Evolutionary conservation across 2,113 vertebrate genomes (phyloP), one percentile per base, ranked within the genome.

Genomic region (Limanda limanda): DNA sequence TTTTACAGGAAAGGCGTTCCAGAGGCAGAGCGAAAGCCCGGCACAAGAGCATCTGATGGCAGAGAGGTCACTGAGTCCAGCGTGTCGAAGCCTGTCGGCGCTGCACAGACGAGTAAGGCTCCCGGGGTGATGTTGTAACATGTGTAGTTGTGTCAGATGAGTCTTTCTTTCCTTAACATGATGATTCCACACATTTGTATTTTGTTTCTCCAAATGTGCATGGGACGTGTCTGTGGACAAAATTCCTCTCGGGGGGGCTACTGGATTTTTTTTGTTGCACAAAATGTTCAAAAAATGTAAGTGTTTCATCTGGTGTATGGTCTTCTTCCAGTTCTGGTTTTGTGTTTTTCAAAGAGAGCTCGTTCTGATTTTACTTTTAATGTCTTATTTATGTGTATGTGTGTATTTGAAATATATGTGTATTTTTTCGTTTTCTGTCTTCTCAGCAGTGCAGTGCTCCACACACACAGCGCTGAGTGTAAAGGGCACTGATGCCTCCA

Each of bases 1-100:
- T 68, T 63, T 78, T 71, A 11, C 83, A 93, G 92, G 55, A 60
- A 81, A 40, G 54, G 25, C 54, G 35, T 47, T 74, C 57, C 47
- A 52, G 68, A 81, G 48, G 65, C 0, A 0, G 75, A 60, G 52
- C 18, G 0, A 13, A 68, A 87, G 8, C 21, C 58, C 8, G 20
- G 10, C 9, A 35, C 57, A 8, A 59, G 11, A 45, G 24, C 55
- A 15, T 54, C 56, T 18, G 79, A 83, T 3, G 45, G 23, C 47
- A 73, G 59, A 23, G 42, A 0, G 13, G 54, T 63, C 37, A 13
- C 25, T 1, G 77, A 71, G 56, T 52, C 68, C 40, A 13, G 15
- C 17, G 13, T 2, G 17, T 18, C 58, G 37, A 57, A 76, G 37
- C 82, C 51, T 20, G 61, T 27, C 31, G n/a, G 45, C 25, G 7